Conservation (phyloP, 2,888 invertebrate genomes). For the Latrodectus elegans region DNA sequence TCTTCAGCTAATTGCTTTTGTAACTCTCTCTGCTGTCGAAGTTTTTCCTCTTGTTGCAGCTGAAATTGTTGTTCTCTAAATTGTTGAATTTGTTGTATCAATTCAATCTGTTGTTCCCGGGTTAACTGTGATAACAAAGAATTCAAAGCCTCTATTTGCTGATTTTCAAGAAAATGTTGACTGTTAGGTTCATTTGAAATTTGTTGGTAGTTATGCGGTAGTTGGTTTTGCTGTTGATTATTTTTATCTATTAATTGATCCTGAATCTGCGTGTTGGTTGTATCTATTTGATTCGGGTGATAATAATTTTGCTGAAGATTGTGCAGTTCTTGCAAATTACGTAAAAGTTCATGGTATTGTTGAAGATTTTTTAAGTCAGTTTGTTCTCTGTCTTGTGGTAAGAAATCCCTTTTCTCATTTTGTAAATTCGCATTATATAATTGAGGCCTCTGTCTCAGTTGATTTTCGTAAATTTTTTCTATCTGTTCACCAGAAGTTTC, state of each 20-base stretch:
- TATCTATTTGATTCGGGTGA: constrained; percentile 1
- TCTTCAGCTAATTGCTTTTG: constrained; percentile 19
- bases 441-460: neutral
- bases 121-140: neutral
- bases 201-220: neutral
- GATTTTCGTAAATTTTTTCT: constrained; percentile 24
- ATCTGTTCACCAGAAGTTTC: neutral
- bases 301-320: neutral
- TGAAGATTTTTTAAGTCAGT: neutral
- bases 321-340: neutral
- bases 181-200: neutral
- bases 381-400: neutral
- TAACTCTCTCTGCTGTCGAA: neutral
- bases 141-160: neutral
- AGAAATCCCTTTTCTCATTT: neutral
- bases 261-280: neutral
- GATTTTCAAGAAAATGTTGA: neutral
- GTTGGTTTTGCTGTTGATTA: neutral
- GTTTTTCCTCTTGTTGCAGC: neutral
- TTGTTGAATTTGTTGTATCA: neutral
- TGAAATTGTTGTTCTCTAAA: constrained; percentile 8
- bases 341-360: constrained; percentile 1
- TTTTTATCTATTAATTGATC: neutral
- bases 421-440: constrained; percentile 8
- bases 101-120: neutral